Percentiles rank a stretch among this genome's conserved stretches.
phyloP scores from a whole-genome alignment of 2,113 vertebrate species.

The Microcebus griseorufus region DNA sequence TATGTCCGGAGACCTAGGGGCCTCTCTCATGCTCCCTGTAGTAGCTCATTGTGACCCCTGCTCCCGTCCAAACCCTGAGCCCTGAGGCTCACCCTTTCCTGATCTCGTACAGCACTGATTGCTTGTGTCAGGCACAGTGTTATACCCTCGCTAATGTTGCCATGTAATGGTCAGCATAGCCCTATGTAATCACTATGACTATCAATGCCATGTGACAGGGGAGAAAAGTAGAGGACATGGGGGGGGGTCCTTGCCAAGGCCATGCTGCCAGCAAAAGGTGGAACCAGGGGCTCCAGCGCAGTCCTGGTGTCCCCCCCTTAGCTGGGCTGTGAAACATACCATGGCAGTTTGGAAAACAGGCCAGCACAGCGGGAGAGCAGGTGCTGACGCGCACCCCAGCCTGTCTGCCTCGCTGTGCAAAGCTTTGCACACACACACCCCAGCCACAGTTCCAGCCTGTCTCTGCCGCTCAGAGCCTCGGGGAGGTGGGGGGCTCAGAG shows the following conservation, averaged over 20 bases:
- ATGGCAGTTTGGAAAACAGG: neutral
- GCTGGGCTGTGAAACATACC: neutral
- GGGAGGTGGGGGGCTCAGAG: fast-evolving
- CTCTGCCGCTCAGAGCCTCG: no score
- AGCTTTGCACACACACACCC: fast-evolving
- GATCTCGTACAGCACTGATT: neutral
- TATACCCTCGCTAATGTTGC: neutral
- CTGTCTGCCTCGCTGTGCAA: neutral
- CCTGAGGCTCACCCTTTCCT: neutral
- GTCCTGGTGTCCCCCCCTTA: fast-evolving
- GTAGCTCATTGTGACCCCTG: no score
- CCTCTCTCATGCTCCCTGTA: neutral
- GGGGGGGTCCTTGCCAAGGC: neutral
- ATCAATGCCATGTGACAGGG: neutral
- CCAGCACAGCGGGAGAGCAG: fast-evolving
- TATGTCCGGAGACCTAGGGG: neutral
- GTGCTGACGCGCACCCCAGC: fast-evolving
- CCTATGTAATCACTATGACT: no score
- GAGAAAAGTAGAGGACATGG: neutral
- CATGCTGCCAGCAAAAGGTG: neutral
- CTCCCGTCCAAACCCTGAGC: fast-evolving
- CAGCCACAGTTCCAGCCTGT: no score
- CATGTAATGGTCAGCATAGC: neutral
- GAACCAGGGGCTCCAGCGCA: neutral
- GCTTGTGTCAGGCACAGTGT: no score